Percentiles rank a stretch among this genome's conserved stretches.
Conservation (phyloP, 2,888 invertebrate species). For the Macrosiphum euphorbiae region DNA sequence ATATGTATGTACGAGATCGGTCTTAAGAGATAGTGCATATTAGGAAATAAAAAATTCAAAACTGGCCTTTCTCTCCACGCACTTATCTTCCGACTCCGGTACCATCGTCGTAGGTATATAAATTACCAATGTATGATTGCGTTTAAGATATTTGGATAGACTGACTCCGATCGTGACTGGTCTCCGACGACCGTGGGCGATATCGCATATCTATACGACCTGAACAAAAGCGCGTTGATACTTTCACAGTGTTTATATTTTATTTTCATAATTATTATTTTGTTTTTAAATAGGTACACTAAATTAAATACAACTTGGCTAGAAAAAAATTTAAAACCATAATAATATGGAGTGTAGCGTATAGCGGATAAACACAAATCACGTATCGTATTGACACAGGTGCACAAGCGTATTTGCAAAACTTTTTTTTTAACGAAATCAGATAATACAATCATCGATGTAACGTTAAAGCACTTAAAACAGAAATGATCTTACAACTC, state of each 20-base stretch:
- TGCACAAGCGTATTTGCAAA: not conserved
- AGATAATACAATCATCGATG: not conserved
- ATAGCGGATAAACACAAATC: not conserved
- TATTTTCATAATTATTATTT: constrained; percentile 4
- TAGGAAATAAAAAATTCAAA: constrained; percentile 26
- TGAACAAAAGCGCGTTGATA: constrained; percentile 16
- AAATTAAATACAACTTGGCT: not conserved
- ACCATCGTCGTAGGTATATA: constrained; percentile 15
- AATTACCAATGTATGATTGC: constrained; percentile 11
- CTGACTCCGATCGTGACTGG: constrained; percentile 54
- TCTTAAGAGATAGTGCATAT: not conserved
- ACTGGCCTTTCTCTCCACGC: constrained; percentile 25
- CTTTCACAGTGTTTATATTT: constrained; percentile 42
- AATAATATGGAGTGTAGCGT: not conserved
- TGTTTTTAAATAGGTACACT: constrained; percentile 6
- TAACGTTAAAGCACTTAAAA: constrained; percentile 5
- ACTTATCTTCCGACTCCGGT: not conserved
- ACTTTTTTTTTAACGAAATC: not conserved
- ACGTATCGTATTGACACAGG: not conserved
- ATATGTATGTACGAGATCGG: not conserved
- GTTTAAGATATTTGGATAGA: constrained; percentile 25
- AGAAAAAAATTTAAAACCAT: not conserved
- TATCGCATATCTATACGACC: not conserved
- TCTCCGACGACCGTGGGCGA: constrained; percentile 27
- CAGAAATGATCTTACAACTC: not conserved